Conservation (phyloP, 2,888 invertebrate species). For the Pachliopta kotzebuea region DNA sequence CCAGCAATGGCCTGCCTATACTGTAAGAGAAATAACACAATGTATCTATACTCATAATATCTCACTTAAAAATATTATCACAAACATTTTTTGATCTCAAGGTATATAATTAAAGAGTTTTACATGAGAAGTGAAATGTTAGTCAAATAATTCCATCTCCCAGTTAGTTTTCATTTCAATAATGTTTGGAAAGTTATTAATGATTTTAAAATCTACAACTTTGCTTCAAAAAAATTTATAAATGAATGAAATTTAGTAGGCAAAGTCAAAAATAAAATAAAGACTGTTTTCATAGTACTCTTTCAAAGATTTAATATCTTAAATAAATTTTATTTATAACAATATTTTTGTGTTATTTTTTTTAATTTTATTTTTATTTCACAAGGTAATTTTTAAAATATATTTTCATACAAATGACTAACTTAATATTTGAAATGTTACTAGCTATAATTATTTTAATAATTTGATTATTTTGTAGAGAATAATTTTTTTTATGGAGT, state of each 20-base stretch:
- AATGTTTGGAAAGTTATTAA: slow-evolving; percentile 71
- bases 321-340: neutral
- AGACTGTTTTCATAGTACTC: neutral
- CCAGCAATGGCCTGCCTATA: slow-evolving; percentile 92
- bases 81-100: slow-evolving; percentile 5
- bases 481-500: no score
- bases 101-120: slow-evolving; percentile 31
- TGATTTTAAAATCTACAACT: slow-evolving; percentile 57
- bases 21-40: slow-evolving; percentile 74
- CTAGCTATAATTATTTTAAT: no score
- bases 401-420: no score
- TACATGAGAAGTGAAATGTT: slow-evolving; percentile 52
- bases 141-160: slow-evolving; percentile 70
- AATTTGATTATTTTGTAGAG: no score
- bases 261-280: slow-evolving; percentile 45
- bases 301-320: neutral
- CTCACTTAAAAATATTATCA: neutral
- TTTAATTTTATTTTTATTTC: no score
- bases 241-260: slow-evolving; percentile 54
- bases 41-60: neutral
- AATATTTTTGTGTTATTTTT: no score
- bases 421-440: no score
- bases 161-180: slow-evolving; percentile 69
- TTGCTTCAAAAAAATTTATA: slow-evolving; percentile 45
- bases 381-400: no score